Conservation (phyloP, 1,140 invertebrate species). For the Calephelis nemesis region DNA sequence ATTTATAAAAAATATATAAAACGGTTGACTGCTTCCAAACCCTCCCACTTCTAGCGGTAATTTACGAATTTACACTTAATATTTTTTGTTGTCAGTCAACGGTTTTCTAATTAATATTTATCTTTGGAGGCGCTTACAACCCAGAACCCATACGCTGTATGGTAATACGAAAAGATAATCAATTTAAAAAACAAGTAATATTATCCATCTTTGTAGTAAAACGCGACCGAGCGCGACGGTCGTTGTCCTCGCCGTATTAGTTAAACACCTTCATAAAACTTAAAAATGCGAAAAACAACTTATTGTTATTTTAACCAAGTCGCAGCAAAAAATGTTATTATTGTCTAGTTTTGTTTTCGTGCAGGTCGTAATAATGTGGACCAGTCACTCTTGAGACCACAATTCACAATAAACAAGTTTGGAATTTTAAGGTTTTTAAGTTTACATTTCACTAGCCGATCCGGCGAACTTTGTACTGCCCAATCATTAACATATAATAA, state of each 20-base stretch:
- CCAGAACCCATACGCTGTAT: neutral
- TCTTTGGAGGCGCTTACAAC: neutral
- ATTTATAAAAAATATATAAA: neutral
- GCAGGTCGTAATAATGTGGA: no score
- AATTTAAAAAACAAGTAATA: constrained; percentile 24
- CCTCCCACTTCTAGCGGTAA: neutral
- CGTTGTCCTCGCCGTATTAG: constrained; percentile 35
- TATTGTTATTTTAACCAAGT: neutral
- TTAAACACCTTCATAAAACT: constrained; percentile 9
- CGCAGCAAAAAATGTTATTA: neutral
- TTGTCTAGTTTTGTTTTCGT: no score
- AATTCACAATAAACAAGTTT: no score
- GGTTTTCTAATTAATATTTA: constrained; percentile 7
- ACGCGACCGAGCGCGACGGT: constrained; percentile 44
- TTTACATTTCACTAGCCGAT: no score
- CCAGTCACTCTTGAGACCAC: no score
- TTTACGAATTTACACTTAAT: neutral
- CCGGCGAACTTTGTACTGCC: no score
- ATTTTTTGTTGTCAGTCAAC: neutral
- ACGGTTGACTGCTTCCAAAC: neutral
- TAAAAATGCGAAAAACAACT: constrained; percentile 13
- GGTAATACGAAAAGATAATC: constrained; percentile 8
- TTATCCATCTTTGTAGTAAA: constrained; percentile 37
- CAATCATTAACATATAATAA: no score
- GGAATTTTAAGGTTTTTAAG: no score